These are phyloP conservation scores for Canis aureus DNA, from an alignment of 2,113 vertebrate genomes.

Conservation along the genomic window DNA sequence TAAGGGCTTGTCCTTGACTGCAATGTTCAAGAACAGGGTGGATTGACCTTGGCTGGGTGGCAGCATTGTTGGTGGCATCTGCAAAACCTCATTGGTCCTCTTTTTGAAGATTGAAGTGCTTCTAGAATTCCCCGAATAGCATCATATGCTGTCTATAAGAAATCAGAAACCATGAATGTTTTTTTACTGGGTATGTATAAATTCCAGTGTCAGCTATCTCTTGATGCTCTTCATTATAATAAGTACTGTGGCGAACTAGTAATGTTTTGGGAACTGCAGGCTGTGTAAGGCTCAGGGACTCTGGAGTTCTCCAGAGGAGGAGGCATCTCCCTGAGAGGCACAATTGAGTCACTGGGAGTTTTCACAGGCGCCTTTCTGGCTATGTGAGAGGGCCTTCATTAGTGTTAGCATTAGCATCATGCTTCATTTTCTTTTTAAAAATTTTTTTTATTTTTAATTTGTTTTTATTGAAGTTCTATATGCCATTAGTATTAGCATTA, in stretches of 20 bases:
- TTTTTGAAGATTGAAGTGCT: neutral
- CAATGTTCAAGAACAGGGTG: neutral
- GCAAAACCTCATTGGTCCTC: neutral
- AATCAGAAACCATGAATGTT: neutral
- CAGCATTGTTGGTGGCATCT: neutral
- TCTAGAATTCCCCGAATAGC: neutral
- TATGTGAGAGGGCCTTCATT: neutral
- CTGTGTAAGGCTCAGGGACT: neutral
- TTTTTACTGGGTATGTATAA: neutral
- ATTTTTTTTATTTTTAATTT: too few relatives aligned
- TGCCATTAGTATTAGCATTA: neutral
- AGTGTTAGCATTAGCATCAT: too few relatives aligned
- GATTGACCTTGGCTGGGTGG: neutral
- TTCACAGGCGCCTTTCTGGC: conserved; percentile 17
- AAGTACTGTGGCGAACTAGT: neutral
- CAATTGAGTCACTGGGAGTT: neutral
- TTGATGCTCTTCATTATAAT: neutral
- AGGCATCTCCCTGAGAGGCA: neutral
- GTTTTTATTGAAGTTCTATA: too few relatives aligned
- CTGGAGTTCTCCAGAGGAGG: neutral
- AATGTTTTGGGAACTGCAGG: conserved; percentile 11
- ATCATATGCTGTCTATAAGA: neutral
- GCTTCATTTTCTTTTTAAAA: neutral
- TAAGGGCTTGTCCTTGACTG: neutral
- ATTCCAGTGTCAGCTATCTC: neutral